These are phyloP conservation scores for Leptogaster cylindrica DNA, from an alignment of 2,888 invertebrate species.

Conservation along the genomic window DNA sequence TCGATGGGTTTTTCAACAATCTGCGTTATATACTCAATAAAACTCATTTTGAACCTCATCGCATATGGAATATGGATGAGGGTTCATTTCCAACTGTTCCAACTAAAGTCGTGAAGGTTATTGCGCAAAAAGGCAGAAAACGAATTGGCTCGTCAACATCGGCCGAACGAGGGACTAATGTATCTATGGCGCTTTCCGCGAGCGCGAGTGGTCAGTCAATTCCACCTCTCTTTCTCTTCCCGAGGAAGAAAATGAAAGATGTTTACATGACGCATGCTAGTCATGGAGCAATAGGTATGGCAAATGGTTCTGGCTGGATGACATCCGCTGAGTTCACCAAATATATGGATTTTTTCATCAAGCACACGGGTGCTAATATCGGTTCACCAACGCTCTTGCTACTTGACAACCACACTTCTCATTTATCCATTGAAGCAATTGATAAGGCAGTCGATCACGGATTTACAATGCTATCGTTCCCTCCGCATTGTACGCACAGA, in stretches of 20 bases:
- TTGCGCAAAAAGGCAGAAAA: neutral
- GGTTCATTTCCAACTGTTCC: neutral
- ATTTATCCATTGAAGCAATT: constrained; percentile 49
- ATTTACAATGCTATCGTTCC: constrained; percentile 42
- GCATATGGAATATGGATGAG: constrained; percentile 17
- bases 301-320: constrained; percentile 8
- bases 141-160: neutral
- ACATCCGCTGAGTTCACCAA: neutral
- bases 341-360: neutral
- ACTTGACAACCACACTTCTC: constrained; percentile 49
- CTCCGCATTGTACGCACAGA: constrained; percentile 17
- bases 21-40: too few relatives aligned
- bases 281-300: neutral
- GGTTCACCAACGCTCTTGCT: constrained; percentile 43
- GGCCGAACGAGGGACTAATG: neutral
- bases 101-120: neutral
- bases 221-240: neutral
- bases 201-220: constrained; percentile 8
- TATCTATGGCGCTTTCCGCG: neutral
- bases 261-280: neutral
- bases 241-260: constrained; percentile 12
- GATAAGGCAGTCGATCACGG: constrained; percentile 51
- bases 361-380: neutral
- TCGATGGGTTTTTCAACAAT: neutral
- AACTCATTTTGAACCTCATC: too few relatives aligned